A percentile compares a stretch with the other conserved stretches of the same genome.
These are phyloP conservation scores for Phyllostomus discolor DNA, from an alignment of 2,113 vertebrate genomes.

Conservation along the genomic window DNA sequence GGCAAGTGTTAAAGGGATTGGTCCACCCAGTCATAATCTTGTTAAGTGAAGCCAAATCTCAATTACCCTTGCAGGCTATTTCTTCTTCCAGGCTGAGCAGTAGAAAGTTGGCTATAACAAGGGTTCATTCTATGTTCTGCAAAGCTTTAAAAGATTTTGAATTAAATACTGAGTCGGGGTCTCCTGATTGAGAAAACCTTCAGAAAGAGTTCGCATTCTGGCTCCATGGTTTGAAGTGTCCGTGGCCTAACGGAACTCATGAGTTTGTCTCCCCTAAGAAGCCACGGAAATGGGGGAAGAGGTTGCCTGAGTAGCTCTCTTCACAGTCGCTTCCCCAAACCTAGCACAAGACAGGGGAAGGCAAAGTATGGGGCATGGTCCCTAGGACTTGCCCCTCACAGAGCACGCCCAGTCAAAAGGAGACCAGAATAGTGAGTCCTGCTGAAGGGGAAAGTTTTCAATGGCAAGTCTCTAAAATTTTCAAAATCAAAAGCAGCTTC, in stretches of 20 bases:
- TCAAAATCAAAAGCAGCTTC: slow-evolving; percentile 11
- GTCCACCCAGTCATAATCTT: slow-evolving; percentile 40
- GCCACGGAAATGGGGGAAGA: not conserved
- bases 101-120: not conserved
- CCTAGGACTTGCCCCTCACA: not conserved
- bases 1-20: slow-evolving; percentile 51
- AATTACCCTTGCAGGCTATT: slow-evolving; percentile 14
- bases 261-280: not conserved
- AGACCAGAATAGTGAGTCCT: not conserved
- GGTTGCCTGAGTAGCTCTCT: not conserved
- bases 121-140: not conserved
- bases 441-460: not conserved
- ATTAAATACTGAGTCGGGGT: not conserved
- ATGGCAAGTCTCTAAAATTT: not conserved
- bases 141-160: not conserved
- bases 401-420: not conserved
- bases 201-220: not conserved
- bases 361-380: not conserved
- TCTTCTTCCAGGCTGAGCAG: slow-evolving; percentile 16
- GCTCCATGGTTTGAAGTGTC: not conserved
- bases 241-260: not conserved
- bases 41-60: slow-evolving; percentile 56
- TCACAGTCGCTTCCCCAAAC: not conserved
- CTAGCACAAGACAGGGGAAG: not conserved
- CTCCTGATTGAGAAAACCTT: not conserved